Conservation (phyloP, 2,888 invertebrate genomes). For the Neria commutata region DNA sequence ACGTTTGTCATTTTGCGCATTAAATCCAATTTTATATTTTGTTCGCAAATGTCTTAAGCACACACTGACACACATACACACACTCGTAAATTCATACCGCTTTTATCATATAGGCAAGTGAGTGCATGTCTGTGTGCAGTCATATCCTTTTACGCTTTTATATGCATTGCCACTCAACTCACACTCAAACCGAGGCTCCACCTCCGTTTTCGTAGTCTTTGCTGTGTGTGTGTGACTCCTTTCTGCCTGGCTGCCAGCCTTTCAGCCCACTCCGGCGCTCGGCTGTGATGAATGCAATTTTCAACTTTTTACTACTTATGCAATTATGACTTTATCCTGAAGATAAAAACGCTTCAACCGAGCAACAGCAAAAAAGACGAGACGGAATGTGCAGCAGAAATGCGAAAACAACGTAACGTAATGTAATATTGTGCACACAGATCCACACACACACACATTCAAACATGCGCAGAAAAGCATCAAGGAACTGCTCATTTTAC, state of each 20-base stretch:
- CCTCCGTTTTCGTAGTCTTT: too few species aligned
- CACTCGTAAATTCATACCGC: neutral
- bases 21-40: neutral
- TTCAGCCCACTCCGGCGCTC: neutral
- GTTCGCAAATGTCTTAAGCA: neutral
- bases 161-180: neutral
- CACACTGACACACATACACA: neutral
- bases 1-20: neutral
- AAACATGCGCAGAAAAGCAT: too few species aligned
- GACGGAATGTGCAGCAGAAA: neutral
- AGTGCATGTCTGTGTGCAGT: neutral
- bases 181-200: too few species aligned
- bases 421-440: neutral
- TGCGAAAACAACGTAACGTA: neutral
- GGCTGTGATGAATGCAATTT: constrained; percentile 1
- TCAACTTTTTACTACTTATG: constrained; percentile 1
- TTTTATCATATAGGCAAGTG: neutral
- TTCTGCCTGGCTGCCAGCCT: neutral
- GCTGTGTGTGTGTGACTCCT: too few species aligned
- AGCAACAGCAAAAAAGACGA: neutral
- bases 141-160: neutral
- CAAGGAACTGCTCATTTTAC: neutral
- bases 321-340: neutral
- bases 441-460: neutral
- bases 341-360: neutral